Evolutionary conservation across 2,113 vertebrate genomes (phyloP), one percentile per base, ranked within the genome.

Genomic region (Seriola rivoliana): DNA sequence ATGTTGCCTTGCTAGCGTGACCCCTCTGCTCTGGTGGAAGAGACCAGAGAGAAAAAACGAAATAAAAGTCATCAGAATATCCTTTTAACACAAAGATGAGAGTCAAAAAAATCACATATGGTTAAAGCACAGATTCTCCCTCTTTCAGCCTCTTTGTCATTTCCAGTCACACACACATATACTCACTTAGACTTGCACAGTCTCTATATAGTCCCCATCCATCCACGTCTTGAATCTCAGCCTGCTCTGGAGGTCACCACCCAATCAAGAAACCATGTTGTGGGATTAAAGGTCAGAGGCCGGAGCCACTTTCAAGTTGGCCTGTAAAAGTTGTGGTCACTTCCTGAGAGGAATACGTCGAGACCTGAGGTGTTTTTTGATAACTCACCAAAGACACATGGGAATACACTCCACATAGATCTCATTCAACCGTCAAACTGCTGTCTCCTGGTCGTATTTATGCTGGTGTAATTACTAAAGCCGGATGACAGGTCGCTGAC

Each of bases 401-500:
- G 36, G n/a, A 76, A 72, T 62, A 75, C 62, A 74, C 72, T 58
- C 60, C 64, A 69, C 60, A 23, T 75, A 71, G 60, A 89, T 90
- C 85, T 91, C 86, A 71, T 79, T 84, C 76, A 81, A 79, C 86
- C 69, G 58, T 87, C 82, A 87, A 79, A 90, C 80, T 52, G 73
- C 82, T 88, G 88, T 90, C 86, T 87, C 78, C 83, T 71, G 69
- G 76, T 80, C 60, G 54, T 91, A 90, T 94, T 94, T 93, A 93
- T 42, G 60, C 88, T 81, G n/a, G 75, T 79, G 91, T 93, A 94
- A 94, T 91, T 93, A 90, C 81, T 75, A 78, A 87, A 94, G 86
- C 88, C 85, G 81, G 79, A 91, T 93, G 93, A 94, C 91, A 92
- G 90, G 89, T 85, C 32, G 74, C 89, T 92, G 91, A 94, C 89